Evolutionary conservation across 2,113 vertebrate genomes (phyloP).

Genomic region (Chaenogobius annularis): DNA sequence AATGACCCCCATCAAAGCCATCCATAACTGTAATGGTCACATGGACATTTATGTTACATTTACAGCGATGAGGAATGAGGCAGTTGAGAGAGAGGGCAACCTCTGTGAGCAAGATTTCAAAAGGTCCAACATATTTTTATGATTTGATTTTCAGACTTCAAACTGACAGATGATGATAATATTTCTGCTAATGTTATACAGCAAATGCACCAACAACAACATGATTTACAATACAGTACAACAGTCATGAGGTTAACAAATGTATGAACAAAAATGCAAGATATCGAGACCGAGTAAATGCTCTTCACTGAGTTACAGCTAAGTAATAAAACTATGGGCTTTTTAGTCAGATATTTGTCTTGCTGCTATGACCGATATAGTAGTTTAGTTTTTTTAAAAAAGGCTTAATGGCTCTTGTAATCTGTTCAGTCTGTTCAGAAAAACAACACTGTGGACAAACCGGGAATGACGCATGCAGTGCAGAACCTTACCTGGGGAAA

Average conservation of each 20-base stretch:
- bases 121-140: conserved; percentile 15
- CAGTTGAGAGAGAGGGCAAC: conserved; percentile 55
- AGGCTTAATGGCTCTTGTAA: no score
- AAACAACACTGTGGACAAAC: no score
- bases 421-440: no score
- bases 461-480: no score
- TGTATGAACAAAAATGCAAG: not conserved
- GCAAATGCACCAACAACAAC: conserved; percentile 5
- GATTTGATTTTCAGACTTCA: conserved; percentile 30
- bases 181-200: conserved; percentile 12
- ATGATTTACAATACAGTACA: not conserved
- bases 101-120: conserved; percentile 47
- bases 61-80: conserved; percentile 66
- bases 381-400: no score
- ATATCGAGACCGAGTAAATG: not conserved
- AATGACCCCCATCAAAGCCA: conserved; percentile 71
- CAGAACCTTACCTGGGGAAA: no score
- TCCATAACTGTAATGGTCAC: conserved; percentile 77
- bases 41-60: conserved; percentile 72
- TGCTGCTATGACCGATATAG: no score
- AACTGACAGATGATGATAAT: conserved; percentile 18
- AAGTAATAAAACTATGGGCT: no score
- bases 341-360: no score
- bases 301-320: no score
- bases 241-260: not conserved